phyloP scores from a whole-genome alignment of 2,797 vertebrate genomes.

The Darevskia nairensis region DNA sequence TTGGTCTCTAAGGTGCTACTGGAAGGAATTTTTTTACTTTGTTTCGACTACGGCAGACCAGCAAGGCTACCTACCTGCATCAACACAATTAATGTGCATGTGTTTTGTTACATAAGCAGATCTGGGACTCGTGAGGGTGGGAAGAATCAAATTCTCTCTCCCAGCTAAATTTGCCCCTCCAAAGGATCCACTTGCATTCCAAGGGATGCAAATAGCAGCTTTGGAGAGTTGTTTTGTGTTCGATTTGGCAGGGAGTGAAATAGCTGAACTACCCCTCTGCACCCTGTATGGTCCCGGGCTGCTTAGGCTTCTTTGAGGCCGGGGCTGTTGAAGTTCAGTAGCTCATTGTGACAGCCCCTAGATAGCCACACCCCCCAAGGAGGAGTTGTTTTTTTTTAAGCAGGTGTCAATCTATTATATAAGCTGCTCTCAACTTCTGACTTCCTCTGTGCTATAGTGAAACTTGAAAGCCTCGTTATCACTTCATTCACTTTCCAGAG shows the following conservation, averaged over 20 bases:
- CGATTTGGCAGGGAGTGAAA: too few species aligned
- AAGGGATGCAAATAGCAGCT: background rate
- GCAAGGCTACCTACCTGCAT: too few species aligned
- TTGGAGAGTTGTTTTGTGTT: too few species aligned
- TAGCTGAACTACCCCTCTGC: too few species aligned
- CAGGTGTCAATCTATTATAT: background rate
- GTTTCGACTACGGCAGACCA: too few species aligned
- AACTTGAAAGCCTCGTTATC: background rate
- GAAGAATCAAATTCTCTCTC: background rate
- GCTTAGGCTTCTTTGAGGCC: background rate
- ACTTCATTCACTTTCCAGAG: background rate
- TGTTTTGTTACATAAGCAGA: background rate
- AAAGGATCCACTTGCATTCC: background rate
- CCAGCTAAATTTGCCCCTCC: background rate
- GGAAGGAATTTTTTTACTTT: too few species aligned
- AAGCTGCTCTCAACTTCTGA: background rate
- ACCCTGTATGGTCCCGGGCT: too few species aligned
- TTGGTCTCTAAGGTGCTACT: too few species aligned
- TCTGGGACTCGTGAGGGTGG: background rate
- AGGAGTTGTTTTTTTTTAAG: background rate
- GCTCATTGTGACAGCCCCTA: background rate
- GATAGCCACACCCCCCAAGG: background rate
- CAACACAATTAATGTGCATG: background rate
- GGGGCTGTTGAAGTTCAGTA: background rate
- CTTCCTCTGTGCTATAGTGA: background rate